Evolutionary conservation across 2,113 vertebrate species (phyloP).

Genomic region (Vulpes ferrilata): DNA sequence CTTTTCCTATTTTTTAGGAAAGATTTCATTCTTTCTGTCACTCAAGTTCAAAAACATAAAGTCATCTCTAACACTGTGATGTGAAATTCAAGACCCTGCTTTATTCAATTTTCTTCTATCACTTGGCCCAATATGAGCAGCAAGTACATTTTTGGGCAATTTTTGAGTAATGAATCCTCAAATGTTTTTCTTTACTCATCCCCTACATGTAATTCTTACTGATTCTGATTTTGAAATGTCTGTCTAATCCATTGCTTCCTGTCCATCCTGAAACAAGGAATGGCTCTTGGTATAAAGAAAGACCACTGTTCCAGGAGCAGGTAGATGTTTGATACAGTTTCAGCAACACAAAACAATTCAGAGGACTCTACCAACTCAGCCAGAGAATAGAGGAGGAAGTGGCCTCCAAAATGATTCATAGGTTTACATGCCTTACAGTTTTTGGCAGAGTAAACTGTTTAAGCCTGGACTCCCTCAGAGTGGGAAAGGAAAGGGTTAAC

Average conservation of each 20-base stretch:
- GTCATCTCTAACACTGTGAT: neutral
- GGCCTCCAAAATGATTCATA: neutral
- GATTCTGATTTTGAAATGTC: neutral
- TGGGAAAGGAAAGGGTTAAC: neutral
- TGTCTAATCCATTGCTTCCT: neutral
- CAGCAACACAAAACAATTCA: neutral
- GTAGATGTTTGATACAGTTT: neutral
- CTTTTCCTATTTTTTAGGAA: neutral
- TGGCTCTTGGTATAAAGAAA: neutral
- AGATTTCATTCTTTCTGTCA: neutral
- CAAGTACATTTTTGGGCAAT: neutral
- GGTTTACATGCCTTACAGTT: too few relatives aligned
- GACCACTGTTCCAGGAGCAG: too few relatives aligned
- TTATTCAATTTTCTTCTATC: neutral
- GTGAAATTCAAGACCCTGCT: neutral
- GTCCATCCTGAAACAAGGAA: neutral
- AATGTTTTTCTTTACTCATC: neutral
- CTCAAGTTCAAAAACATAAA: neutral
- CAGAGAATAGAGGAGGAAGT: neutral
- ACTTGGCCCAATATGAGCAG: neutral
- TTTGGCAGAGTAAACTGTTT: neutral
- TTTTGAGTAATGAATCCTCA: neutral
- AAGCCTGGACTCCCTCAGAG: neutral
- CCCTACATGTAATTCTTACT: neutral
- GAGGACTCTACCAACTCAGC: neutral